Conservation (phyloP, 2,113 vertebrate genomes). For the Calyptomena viridis region DNA sequence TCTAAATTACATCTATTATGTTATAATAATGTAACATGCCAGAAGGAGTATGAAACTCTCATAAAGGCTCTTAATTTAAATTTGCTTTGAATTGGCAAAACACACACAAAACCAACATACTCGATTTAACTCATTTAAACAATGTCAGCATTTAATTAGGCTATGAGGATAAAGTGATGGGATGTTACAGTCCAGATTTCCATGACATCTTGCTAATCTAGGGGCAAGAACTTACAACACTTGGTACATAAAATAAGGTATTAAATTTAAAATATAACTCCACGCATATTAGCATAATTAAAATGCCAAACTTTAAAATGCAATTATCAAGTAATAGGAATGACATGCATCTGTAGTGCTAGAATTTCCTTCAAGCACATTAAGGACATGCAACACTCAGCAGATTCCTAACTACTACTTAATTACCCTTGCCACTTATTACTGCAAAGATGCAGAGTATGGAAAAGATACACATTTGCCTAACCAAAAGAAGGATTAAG, state of each 20-base stretch:
- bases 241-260: constrained; percentile 22
- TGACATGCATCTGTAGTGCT: background rate
- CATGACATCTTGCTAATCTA: constrained; percentile 1
- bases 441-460: background rate
- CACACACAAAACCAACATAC: background rate
- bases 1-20: constrained; percentile 13
- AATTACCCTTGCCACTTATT: constrained; percentile 33
- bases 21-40: background rate
- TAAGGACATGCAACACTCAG: constrained; percentile 49
- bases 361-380: constrained; percentile 39
- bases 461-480: background rate
- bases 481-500: background rate
- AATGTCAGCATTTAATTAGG: constrained; percentile 41
- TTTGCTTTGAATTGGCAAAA: constrained; percentile 36
- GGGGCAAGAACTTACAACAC: constrained; percentile 12
- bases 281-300: constrained; percentile 50
- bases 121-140: background rate
- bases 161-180: background rate
- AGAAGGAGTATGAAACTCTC: background rate
- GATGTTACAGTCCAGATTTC: constrained; percentile 18
- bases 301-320: constrained; percentile 36
- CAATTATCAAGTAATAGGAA: constrained; percentile 44
- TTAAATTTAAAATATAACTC: constrained; percentile 50
- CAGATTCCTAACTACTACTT: constrained; percentile 53
- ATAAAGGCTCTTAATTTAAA: constrained; percentile 26